These are phyloP conservation scores for Petrosia ficiformis DNA, from an alignment of 37 sponge, comb jelly and placozoan genomes.

Conservation along the genomic window DNA sequence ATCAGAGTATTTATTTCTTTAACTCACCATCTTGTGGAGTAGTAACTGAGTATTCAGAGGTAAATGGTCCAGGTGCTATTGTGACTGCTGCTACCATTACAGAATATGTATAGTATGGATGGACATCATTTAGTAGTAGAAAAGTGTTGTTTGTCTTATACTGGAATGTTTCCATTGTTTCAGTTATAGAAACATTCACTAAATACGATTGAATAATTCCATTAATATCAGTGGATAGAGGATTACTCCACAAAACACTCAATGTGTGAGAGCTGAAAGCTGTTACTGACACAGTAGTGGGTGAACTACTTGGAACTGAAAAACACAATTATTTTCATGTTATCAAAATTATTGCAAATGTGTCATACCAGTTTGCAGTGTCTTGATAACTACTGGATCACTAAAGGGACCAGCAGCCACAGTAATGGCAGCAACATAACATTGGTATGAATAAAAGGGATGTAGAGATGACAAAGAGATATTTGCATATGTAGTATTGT, in stretches of 20 bases:
- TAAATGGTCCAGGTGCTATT: constrained; percentile 20
- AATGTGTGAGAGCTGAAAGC: not conserved
- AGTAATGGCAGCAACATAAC: constrained; percentile 31
- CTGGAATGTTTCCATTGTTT: too few species aligned
- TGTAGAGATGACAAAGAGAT: not conserved
- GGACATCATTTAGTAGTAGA: constrained; percentile 1
- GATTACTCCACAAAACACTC: too few species aligned
- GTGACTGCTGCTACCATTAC: constrained; percentile 22
- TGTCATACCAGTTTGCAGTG: constrained; percentile 16
- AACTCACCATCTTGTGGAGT: constrained; percentile 10
- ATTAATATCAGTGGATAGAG: too few species aligned
- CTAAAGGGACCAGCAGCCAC: constrained; percentile 29
- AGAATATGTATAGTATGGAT: constrained; percentile 26
- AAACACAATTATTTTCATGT: not conserved
- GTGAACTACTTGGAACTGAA: constrained; percentile 10
- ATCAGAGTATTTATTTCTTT: too few species aligned
- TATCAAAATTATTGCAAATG: not conserved
- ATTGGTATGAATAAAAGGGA: constrained; percentile 17
- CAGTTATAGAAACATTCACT: too few species aligned
- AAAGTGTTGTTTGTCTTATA: too few species aligned
- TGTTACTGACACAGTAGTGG: not conserved
- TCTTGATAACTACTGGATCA: not conserved
- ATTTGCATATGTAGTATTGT: not conserved
- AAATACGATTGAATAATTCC: too few species aligned
- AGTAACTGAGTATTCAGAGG: too few species aligned